Percentiles rank a stretch among this genome's conserved stretches.
These are phyloP conservation scores for Bombus waltoni DNA, from an alignment of 1,140 invertebrate species.

Conservation along the genomic window DNA sequence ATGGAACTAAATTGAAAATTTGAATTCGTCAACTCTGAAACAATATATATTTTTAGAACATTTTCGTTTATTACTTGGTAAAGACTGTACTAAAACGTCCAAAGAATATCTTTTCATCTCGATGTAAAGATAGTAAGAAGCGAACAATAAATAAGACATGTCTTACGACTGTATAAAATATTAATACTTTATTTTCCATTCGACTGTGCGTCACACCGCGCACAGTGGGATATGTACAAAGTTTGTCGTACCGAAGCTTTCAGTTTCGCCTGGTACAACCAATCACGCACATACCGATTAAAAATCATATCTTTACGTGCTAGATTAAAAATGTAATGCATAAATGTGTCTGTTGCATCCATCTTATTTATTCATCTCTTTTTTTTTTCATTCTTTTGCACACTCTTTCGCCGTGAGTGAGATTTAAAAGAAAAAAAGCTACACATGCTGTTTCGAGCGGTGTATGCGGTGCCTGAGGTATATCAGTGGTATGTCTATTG, in stretches of 20 bases:
- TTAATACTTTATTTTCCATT: conserved; percentile 79
- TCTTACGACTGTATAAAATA: conserved; percentile 75
- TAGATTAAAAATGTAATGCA: conserved; percentile 70
- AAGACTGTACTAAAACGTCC: background rate
- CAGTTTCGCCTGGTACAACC: conserved; percentile 72
- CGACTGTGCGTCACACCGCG: conserved; percentile 67
- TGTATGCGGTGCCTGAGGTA: conserved; percentile 72
- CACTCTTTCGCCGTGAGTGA: conserved; percentile 9
- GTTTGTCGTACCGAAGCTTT: conserved; percentile 42
- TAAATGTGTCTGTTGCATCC: conserved; percentile 50
- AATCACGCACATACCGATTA: conserved; percentile 67
- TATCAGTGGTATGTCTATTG: conserved; percentile 75
- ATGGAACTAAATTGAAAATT: background rate
- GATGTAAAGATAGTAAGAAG: background rate
- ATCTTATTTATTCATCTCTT: background rate
- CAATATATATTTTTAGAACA: background rate
- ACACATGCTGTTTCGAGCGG: conserved; percentile 47
- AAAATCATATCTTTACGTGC: conserved; percentile 66
- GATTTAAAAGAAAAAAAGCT: conserved; percentile 55
- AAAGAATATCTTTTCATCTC: background rate
- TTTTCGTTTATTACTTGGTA: too few relatives aligned
- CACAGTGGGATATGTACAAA: conserved; percentile 73
- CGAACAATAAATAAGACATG: background rate
- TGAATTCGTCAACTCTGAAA: background rate
- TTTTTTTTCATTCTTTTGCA: background rate